Percentiles rank a stretch among this genome's conserved stretches.
These are phyloP conservation scores for Endomychus coccineus DNA, from an alignment of 2,888 invertebrate genomes.

Conservation along the genomic window DNA sequence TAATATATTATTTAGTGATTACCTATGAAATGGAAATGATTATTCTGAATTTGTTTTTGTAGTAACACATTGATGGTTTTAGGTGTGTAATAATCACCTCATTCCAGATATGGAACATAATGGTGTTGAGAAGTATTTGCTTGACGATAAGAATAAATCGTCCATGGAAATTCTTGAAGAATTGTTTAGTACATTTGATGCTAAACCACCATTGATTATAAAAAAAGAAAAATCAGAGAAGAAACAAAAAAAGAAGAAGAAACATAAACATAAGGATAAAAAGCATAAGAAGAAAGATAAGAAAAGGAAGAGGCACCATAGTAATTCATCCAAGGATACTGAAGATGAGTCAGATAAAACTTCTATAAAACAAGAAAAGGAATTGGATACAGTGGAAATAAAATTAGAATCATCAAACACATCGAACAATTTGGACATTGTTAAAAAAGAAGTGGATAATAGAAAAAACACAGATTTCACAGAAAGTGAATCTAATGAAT, in stretches of 20 bases:
- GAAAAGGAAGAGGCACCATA: slow-evolving; percentile 36
- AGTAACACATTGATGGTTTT: no score
- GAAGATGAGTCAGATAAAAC: no score
- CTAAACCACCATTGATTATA: slow-evolving; percentile 53
- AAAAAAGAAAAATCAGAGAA: slow-evolving; percentile 42
- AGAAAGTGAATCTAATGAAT: no score
- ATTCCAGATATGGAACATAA: no score
- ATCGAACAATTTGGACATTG: slow-evolving; percentile 19
- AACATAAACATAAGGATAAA: slow-evolving; percentile 52
- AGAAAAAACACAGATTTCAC: no score
- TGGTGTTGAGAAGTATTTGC: no score
- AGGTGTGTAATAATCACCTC: no score
- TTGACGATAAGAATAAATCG: no score
- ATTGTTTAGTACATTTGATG: slow-evolving; percentile 70
- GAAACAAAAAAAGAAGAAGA: slow-evolving; percentile 53
- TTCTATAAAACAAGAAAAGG: slow-evolving; percentile 13
- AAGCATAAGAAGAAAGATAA: slow-evolving; percentile 47
- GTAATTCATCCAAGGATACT: slow-evolving; percentile 1
- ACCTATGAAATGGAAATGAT: no score
- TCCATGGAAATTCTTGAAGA: slow-evolving; percentile 78
- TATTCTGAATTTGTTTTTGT: no score
- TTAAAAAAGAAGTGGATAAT: slow-evolving; percentile 21
- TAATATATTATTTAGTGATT: no score
- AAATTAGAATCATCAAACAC: slow-evolving; percentile 15
- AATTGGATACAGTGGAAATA: slow-evolving; percentile 17